phyloP scores from a whole-genome alignment of 2,888 invertebrate species.

The Temnothorax ravouxi region DNA sequence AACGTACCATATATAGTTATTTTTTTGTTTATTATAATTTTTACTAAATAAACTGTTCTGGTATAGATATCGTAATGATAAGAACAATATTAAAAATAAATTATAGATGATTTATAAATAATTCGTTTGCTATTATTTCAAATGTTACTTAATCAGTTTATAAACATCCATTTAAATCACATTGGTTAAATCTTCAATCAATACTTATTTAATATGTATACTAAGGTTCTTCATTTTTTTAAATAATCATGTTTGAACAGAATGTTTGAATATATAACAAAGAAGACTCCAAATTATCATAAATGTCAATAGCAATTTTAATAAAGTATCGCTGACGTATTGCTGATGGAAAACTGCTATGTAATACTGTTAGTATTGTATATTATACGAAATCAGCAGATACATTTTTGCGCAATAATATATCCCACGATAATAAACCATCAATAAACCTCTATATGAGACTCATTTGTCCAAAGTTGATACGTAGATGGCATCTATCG shows the following conservation, averaged over 20 bases:
- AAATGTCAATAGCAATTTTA: slow-evolving; percentile 2
- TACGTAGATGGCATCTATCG: not conserved
- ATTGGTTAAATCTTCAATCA: not conserved
- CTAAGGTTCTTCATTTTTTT: not conserved
- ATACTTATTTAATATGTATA: not conserved
- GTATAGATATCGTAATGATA: not conserved
- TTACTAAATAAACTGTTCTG: not conserved
- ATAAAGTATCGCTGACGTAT: not conserved
- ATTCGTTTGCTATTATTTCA: not conserved
- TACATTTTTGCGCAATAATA: slow-evolving; percentile 19
- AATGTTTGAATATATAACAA: not conserved
- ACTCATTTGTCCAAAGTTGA: slow-evolving; percentile 28
- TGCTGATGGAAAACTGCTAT: not conserved
- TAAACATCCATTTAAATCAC: not conserved
- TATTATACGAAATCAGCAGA: slow-evolving; percentile 17
- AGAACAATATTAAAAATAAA: not conserved
- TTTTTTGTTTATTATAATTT: not conserved
- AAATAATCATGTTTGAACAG: not conserved
- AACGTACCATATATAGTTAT: not conserved
- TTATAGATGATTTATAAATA: not conserved
- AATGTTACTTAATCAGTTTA: not conserved
- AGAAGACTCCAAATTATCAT: slow-evolving; percentile 19
- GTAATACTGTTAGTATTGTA: not conserved
- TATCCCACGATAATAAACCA: slow-evolving; percentile 13
- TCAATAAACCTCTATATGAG: slow-evolving; percentile 30